Evolutionary conservation across 1,140 invertebrate species (phyloP).

Genomic region (Luehdorfia chinensis): DNA sequence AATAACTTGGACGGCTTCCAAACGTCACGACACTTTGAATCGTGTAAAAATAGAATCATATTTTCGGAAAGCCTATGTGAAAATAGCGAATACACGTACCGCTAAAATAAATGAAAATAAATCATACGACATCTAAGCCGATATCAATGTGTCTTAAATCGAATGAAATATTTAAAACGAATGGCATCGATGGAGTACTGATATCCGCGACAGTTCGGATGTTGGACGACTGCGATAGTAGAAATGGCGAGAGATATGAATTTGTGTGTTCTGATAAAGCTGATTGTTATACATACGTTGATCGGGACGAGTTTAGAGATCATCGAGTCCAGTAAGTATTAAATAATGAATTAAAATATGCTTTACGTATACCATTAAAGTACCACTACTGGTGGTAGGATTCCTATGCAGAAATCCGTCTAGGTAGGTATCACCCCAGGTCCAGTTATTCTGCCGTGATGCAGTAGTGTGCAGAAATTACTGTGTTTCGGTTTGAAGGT

Average conservation of each 20-base stretch:
- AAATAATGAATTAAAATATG: no score
- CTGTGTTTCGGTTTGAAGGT: no score
- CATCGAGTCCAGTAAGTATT: slow-evolving; percentile 55
- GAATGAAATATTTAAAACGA: slow-evolving; percentile 22
- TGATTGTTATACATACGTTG: slow-evolving; percentile 38
- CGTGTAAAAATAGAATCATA: slow-evolving; percentile 41
- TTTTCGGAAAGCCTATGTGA: slow-evolving; percentile 30
- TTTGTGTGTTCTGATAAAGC: slow-evolving; percentile 39
- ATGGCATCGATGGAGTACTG: slow-evolving; percentile 7
- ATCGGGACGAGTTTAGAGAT: slow-evolving; percentile 54
- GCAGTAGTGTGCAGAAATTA: no score
- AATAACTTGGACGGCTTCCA: slow-evolving; percentile 49
- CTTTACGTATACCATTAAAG: no score
- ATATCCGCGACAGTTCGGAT: slow-evolving; percentile 20
- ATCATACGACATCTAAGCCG: slow-evolving; percentile 9
- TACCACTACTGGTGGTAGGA: no score
- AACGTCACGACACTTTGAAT: slow-evolving; percentile 44
- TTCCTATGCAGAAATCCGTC: no score
- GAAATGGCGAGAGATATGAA: slow-evolving; percentile 37
- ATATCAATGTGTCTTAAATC: slow-evolving; percentile 38
- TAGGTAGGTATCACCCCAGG: no score
- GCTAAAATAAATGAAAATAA: slow-evolving; percentile 3
- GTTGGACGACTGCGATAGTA: slow-evolving; percentile 16
- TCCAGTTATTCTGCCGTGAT: no score
- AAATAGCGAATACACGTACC: slow-evolving; percentile 20